Conservation (phyloP, 2,888 invertebrate species). For the Eristalis arbustorum region DNA sequence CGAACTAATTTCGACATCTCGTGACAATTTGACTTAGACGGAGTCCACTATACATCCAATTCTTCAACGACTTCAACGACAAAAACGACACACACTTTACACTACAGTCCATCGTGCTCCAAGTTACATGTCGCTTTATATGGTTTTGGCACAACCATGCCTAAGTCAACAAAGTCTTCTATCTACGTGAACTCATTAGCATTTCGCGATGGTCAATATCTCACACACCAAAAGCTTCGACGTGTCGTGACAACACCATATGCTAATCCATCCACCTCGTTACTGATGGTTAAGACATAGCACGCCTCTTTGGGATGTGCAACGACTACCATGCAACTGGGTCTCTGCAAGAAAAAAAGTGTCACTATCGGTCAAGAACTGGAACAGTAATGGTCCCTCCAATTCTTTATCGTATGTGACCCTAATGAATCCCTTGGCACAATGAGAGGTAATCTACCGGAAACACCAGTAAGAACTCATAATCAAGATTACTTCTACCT, state of each 20-base stretch:
- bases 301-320: background rate
- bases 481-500: background rate
- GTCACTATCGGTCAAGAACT: background rate
- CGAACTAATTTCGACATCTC: no score
- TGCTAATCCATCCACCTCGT: background rate
- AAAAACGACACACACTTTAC: background rate
- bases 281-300: background rate
- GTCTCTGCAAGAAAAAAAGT: background rate
- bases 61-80: no score
- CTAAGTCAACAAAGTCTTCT: background rate
- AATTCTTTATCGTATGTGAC: constrained; percentile 15
- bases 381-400: background rate
- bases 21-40: no score
- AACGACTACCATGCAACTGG: background rate
- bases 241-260: background rate
- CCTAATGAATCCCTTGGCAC: constrained; percentile 51
- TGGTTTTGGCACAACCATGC: background rate
- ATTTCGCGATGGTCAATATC: background rate
- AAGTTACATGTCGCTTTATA: background rate
- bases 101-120: background rate
- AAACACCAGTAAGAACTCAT: constrained; percentile 8
- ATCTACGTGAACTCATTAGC: background rate
- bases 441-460: constrained; percentile 49
- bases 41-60: no score
- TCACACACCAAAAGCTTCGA: background rate